Base-by-base conservation (phyloP, 2,888 invertebrate genomes). In the Gymnoscelis rufifasciata region DNA sequence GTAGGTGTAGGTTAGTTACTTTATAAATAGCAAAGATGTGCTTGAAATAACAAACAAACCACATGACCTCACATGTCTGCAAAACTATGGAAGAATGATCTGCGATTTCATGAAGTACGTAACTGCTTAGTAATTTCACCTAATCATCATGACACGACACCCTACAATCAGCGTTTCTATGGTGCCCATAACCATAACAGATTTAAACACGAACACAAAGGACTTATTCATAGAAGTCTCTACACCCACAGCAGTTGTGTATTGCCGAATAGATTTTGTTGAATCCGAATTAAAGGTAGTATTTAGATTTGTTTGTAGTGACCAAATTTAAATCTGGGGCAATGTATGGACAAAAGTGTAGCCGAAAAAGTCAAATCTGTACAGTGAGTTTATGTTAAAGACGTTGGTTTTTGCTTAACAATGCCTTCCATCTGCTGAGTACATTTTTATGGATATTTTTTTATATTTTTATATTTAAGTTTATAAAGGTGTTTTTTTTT, bases 311-410 rank as follows among this genome's bases (percentile, higher is more conserved):
- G 7, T 8, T 26, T 26, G 1, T 26, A 26, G 26, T 26, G 26
- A 7, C 8, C 6, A n/a, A n/a, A 7, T 7, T 26, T 26, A 77
- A 90, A 89, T 74, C 90, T 91, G 91, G 91, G 91, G 76, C 90
- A 90, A 86, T 91, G 91, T 74, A 89, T 90, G 79, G 90, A 91
- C 79, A 89, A 90, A 76, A 75, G 86, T 55, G 79, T 88, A 64
- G 78, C 78, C 59, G 88, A 71, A 69, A 83, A 83, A 70, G 71
- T 19, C 2, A 19, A 80, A 54, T 62, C 67, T 53, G 62, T 66
- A 55, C 70, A 78, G 83, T 86, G 71, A 84, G 83, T 83, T 61
- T 49, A 33, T 48, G 39, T n/a, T 13, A 43, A 29, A 8, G n/a
- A 1, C 1, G 10, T 28, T n/a, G n/a, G 28, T 2, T 28, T 28